These are phyloP conservation scores for Dicroscelio sp. DNA, from an alignment of 2,888 invertebrate species.

Conservation along the genomic window DNA sequence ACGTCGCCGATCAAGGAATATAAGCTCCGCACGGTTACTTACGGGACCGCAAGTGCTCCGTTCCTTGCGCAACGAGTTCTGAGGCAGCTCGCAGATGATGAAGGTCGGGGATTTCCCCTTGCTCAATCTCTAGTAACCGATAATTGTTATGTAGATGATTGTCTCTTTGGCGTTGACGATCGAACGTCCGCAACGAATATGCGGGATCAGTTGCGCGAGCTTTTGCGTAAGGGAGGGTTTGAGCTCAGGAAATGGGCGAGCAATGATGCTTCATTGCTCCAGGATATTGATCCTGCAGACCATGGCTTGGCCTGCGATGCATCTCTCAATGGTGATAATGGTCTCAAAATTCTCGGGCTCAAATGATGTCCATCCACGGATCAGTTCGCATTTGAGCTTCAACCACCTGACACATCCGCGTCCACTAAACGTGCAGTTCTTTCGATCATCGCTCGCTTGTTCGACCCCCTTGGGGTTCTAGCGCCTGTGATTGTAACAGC, in stretches of 20 bases:
- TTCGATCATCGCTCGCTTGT: neutral
- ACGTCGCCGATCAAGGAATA: neutral
- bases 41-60: neutral
- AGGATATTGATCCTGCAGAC: neutral
- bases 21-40: neutral
- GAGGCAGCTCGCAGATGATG: neutral
- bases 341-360: conserved; percentile 25
- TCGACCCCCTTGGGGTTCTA: too few relatives aligned
- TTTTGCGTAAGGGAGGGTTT: neutral
- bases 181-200: neutral
- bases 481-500: too few relatives aligned
- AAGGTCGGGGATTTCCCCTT: neutral
- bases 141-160: neutral
- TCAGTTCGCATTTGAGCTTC: neutral
- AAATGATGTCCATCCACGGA: neutral
- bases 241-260: neutral
- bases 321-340: neutral
- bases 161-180: neutral
- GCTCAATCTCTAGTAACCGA: neutral
- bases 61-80: neutral
- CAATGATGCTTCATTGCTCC: too few relatives aligned
- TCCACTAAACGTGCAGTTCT: neutral
- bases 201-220: too few relatives aligned
- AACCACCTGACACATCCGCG: neutral
- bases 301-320: conserved; percentile 21